A percentile compares a stretch with the other conserved stretches of the same genome.
Conservation (phyloP, 2,113 vertebrate genomes). For the Phrynocephalus versicolor region DNA sequence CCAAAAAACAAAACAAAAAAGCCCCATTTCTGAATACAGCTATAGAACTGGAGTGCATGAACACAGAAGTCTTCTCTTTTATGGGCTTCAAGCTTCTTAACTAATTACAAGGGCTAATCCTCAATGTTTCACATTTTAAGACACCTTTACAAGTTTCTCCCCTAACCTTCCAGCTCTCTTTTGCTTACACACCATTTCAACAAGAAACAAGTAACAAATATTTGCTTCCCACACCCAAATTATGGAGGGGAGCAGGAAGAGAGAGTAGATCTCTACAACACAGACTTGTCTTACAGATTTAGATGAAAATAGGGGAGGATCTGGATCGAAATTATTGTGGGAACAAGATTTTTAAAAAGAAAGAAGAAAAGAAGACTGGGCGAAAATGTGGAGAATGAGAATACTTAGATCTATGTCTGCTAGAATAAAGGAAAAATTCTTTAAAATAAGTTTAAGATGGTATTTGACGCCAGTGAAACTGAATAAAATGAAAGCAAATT, state of each 20-base stretch:
- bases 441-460: too few relatives aligned
- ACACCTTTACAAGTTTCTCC: neutral
- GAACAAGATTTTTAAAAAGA: too few relatives aligned
- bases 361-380: too few relatives aligned
- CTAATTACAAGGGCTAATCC: neutral
- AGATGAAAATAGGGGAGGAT: too few relatives aligned
- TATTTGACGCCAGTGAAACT: too few relatives aligned
- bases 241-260: neutral
- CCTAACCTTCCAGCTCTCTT: neutral
- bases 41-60: neutral
- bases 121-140: neutral
- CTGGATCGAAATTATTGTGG: too few relatives aligned
- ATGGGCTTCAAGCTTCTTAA: neutral
- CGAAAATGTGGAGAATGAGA: too few relatives aligned
- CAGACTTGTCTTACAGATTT: neutral
- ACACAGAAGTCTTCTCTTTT: neutral
- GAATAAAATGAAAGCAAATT: too few relatives aligned
- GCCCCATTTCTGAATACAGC: neutral
- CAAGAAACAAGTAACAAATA: neutral
- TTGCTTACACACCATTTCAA: neutral
- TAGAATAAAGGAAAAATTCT: too few relatives aligned
- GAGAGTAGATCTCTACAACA: neutral
- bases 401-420: too few relatives aligned
- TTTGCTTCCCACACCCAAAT: neutral
- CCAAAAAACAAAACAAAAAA: too few relatives aligned